These are phyloP conservation scores for Nephrocerus scutellatus DNA, from an alignment of 2,888 invertebrate species.

Conservation along the genomic window DNA sequence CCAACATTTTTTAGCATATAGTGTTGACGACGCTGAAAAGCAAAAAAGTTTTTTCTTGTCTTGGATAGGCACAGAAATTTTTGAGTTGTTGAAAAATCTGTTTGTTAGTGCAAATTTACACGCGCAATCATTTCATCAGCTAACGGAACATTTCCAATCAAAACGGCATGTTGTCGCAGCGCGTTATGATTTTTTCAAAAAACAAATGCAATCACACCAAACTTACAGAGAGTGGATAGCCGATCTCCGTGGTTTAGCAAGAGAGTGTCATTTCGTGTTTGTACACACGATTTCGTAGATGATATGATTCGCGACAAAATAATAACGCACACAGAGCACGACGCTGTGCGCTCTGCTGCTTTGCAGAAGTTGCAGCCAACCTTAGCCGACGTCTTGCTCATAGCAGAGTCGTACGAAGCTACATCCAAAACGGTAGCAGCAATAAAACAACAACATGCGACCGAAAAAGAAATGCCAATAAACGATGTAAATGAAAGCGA, in stretches of 20 bases:
- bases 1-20: no score
- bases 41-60: no score
- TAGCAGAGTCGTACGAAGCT: conserved; percentile 21
- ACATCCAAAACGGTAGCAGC: conserved; percentile 18
- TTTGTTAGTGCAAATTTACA: no score
- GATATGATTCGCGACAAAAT: conserved; percentile 21
- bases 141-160: conserved; percentile 18
- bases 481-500: no score
- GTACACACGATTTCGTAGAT: conserved; percentile 15
- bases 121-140: conserved; percentile 7
- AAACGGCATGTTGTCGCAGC: conserved; percentile 18
- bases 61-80: no score
- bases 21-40: no score
- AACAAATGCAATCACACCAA: conserved; percentile 17
- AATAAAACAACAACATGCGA: no score
- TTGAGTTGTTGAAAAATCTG: no score
- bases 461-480: no score
- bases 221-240: conserved; percentile 20
- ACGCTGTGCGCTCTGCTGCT: conserved; percentile 18
- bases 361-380: conserved; percentile 19
- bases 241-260: conserved; percentile 21
- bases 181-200: conserved; percentile 19
- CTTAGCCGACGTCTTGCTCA: conserved; percentile 17
- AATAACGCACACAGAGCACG: conserved; percentile 19
- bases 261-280: conserved; percentile 19